Conservation (phyloP, 2,888 invertebrate species). For the Dendrolimus pini region DNA sequence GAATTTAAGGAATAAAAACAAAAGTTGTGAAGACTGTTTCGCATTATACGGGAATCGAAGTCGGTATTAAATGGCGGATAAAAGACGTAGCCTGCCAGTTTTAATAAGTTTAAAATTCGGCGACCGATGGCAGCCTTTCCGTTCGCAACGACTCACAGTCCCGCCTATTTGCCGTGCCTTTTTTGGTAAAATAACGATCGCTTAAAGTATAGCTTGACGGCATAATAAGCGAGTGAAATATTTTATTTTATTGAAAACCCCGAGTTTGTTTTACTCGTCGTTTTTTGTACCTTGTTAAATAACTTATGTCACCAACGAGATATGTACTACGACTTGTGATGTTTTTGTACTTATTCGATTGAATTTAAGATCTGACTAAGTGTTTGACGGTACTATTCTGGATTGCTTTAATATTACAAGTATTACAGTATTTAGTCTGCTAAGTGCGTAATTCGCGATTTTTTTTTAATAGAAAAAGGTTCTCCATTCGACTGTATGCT, state of each 20-base stretch:
- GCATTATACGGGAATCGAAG: background rate
- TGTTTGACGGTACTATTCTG: too few relatives aligned
- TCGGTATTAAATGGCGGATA: background rate
- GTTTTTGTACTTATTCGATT: too few relatives aligned
- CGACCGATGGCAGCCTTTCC: background rate
- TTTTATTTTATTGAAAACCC: background rate
- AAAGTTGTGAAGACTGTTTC: background rate
- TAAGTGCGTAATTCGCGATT: too few relatives aligned
- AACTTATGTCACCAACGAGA: background rate
- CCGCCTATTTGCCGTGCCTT: conserved; percentile 5
- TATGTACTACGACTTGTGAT: too few relatives aligned
- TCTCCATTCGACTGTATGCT: too few relatives aligned
- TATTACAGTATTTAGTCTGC: too few relatives aligned
- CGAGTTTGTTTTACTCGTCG: background rate
- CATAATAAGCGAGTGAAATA: background rate
- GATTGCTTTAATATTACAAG: too few relatives aligned
- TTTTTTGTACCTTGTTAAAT: background rate
- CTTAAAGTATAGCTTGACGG: background rate
- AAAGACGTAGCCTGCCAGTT: background rate
- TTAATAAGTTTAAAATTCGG: background rate
- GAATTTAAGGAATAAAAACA: too few relatives aligned
- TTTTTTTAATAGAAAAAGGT: too few relatives aligned
- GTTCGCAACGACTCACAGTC: background rate
- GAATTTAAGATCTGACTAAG: too few relatives aligned
- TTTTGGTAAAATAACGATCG: conserved; percentile 4